phyloP scores from a whole-genome alignment of 2,888 invertebrate genomes.

The Phaedon cochleariae region DNA sequence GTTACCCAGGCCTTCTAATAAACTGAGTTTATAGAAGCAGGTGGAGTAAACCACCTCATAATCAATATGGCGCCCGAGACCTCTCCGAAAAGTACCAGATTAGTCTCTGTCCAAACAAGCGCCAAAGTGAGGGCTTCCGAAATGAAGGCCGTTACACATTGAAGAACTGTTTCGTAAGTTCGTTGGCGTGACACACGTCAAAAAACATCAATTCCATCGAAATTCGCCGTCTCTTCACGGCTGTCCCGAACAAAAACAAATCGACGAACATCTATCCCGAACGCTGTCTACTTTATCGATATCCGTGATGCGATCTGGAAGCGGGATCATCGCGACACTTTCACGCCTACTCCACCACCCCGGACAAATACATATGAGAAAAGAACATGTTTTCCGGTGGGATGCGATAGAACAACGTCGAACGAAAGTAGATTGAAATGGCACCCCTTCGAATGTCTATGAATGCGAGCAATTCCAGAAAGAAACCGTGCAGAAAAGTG shows the following conservation, averaged over 20 bases:
- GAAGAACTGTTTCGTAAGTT: too few species aligned
- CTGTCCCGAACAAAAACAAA: neutral
- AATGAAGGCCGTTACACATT: too few species aligned
- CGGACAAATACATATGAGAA: conserved; percentile 45
- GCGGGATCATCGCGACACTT: conserved; percentile 38
- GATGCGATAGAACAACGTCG: conserved; percentile 25
- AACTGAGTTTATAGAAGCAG: too few species aligned
- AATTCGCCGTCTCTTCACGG: too few species aligned
- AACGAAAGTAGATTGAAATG: conserved; percentile 35
- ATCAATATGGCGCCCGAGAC: too few species aligned
- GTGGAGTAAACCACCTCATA: too few species aligned
- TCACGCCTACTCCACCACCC: conserved; percentile 38
- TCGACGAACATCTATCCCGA: neutral
- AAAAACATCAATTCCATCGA: neutral
- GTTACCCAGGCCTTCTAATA: too few species aligned
- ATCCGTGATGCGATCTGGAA: conserved; percentile 21
- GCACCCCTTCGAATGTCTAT: conserved; percentile 36
- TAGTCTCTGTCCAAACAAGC: too few species aligned
- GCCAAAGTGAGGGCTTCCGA: too few species aligned
- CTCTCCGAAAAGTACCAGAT: too few species aligned
- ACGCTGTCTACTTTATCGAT: too few species aligned
- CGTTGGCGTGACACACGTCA: too few species aligned
- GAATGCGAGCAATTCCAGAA: conserved; percentile 47
- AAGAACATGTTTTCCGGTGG: conserved; percentile 26
- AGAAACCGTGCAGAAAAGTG: conserved; percentile 47